A percentile compares a stretch with the other conserved stretches of the same genome.
Evolutionary conservation across 2,113 vertebrate species (phyloP).

Genomic region (Lophotis ruficrista): DNA sequence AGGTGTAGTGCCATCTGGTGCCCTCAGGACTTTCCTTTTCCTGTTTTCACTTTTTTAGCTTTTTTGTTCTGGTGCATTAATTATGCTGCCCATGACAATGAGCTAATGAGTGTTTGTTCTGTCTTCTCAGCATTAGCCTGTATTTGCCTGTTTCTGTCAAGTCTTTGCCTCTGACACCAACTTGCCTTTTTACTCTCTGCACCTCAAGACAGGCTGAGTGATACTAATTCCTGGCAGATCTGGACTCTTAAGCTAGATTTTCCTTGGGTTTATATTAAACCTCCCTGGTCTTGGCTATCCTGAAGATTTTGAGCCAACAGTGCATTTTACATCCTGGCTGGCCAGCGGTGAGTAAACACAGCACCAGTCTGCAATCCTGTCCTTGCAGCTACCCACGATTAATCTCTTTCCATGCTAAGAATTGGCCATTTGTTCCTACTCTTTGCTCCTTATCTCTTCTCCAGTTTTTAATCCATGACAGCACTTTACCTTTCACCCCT

Average conservation of each 20-base stretch:
- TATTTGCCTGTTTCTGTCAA: neutral
- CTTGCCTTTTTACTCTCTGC: neutral
- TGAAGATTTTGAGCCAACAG: neutral
- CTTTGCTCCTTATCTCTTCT: conserved; percentile 61
- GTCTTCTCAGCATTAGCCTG: neutral
- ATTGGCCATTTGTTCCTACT: conserved; percentile 50
- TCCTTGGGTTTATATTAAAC: neutral
- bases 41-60: neutral
- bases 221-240: neutral
- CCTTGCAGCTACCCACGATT: neutral
- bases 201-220: neutral
- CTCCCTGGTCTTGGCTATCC: neutral
- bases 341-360: neutral
- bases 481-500: conserved; percentile 67
- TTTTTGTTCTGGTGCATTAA: neutral
- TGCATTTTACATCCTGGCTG: neutral
- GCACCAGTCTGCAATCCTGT: neutral
- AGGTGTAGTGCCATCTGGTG: neutral
- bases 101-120: neutral
- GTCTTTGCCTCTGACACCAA: neutral
- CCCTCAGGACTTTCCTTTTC: neutral
- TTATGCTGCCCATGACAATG: neutral
- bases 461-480: conserved; percentile 60
- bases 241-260: neutral
- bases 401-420: conserved; percentile 28